phyloP scores from a whole-genome alignment of 1,140 invertebrate genomes.

The Caenorhabditis tropicalis region DNA sequence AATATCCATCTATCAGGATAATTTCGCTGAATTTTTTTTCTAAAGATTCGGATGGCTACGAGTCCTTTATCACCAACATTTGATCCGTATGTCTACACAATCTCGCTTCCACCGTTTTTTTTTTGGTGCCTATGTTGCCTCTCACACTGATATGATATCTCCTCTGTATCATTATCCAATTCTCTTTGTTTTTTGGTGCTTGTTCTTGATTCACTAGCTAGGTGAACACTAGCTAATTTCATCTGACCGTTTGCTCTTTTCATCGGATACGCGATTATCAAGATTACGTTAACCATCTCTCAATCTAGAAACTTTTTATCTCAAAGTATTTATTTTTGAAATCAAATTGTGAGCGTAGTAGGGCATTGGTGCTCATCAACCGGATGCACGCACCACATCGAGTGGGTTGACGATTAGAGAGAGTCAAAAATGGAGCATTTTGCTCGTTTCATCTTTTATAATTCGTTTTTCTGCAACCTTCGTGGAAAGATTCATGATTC shows the following conservation, averaged over 20 bases:
- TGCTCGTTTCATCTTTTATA: neutral
- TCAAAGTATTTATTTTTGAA: slow-evolving; percentile 7
- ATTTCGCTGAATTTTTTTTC: slow-evolving; percentile 30
- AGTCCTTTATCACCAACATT: slow-evolving; percentile 39
- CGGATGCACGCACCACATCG: neutral
- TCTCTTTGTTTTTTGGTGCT: slow-evolving; percentile 31
- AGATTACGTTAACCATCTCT: neutral
- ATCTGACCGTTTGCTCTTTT: slow-evolving; percentile 26
- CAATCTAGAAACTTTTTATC: neutral
- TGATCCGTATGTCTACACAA: slow-evolving; percentile 29
- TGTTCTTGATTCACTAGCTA: neutral
- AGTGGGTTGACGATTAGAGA: slow-evolving; percentile 4
- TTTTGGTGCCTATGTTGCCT: slow-evolving; percentile 29
- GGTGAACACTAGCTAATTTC: neutral
- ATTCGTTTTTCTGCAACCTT: neutral
- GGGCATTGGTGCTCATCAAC: neutral
- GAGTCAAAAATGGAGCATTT: neutral
- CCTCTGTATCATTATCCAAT: neutral
- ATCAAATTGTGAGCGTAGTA: neutral
- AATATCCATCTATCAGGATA: neutral
- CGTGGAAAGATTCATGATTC: neutral
- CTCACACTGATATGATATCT: slow-evolving; percentile 15
- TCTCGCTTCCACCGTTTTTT: slow-evolving; percentile 28
- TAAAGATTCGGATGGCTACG: neutral
- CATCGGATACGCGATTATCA: slow-evolving; percentile 1